These are phyloP conservation scores for Chloroclystis v-ata DNA, from an alignment of 2,888 invertebrate genomes.

Conservation along the genomic window DNA sequence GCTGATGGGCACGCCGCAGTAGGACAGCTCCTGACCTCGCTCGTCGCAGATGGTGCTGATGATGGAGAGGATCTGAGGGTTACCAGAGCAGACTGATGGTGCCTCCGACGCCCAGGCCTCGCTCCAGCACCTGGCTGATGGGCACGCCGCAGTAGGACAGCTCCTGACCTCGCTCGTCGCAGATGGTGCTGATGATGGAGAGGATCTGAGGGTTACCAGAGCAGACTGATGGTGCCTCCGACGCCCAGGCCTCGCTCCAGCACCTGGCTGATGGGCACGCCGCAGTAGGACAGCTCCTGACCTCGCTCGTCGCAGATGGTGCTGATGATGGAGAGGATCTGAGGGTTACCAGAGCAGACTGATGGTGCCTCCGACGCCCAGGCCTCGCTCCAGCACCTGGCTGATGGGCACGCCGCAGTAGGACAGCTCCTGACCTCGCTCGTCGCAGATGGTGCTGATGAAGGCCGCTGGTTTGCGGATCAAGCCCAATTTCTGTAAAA, in stretches of 20 bases:
- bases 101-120: conserved; percentile 98
- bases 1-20: conserved; percentile 95
- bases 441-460: conserved; percentile 99
- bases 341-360: conserved; percentile 94
- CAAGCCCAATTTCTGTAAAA: conserved; percentile 90
- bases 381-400: conserved; percentile 93
- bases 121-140: conserved; percentile 91
- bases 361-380: conserved; percentile 98
- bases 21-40: conserved; percentile 96
- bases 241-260: conserved; percentile 97
- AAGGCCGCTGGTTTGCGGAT: conserved; percentile 99
- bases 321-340: conserved; percentile 99
- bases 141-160: conserved; percentile 97
- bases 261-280: conserved; percentile 92
- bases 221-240: conserved; percentile 96
- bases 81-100: conserved; percentile 96
- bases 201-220: conserved; percentile 94
- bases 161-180: conserved; percentile 99
- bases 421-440: conserved; percentile 96
- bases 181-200: conserved; percentile 99
- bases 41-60: conserved; percentile 99
- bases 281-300: conserved; percentile 97
- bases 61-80: conserved; percentile 82
- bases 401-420: conserved; percentile 97
- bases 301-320: conserved; percentile 99